A percentile compares a stretch with the other conserved stretches of the same genome.
These are phyloP conservation scores for Eleutherodactylus coqui DNA, from an alignment of 2,797 vertebrate genomes.

Conservation along the genomic window DNA sequence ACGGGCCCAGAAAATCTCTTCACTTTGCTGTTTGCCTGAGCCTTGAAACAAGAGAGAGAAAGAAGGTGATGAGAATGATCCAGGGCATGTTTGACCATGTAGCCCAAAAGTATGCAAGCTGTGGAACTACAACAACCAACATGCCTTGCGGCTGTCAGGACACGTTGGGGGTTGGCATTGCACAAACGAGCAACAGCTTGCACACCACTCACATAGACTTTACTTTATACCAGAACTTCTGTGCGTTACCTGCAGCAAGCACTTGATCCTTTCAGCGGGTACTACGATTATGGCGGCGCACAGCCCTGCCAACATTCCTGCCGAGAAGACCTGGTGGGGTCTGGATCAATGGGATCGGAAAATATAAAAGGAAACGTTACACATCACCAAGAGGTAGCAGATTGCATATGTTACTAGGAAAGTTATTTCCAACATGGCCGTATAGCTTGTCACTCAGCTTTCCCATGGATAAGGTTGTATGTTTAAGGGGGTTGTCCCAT, in stretches of 20 bases:
- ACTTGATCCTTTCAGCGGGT: constrained; percentile 82
- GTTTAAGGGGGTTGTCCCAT: too few species aligned
- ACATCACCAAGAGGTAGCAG: too few species aligned
- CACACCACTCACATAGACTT: not conserved
- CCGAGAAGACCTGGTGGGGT: constrained; percentile 73
- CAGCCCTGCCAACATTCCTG: constrained; percentile 79
- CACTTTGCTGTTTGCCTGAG: constrained; percentile 71
- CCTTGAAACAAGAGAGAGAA: constrained; percentile 65
- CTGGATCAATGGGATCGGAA: constrained; percentile 62
- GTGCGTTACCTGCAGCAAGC: constrained; percentile 77
- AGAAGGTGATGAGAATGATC: not conserved
- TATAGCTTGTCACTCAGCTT: not conserved
- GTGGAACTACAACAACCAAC: not conserved
- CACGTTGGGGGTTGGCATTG: not conserved
- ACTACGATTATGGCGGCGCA: constrained; percentile 78
- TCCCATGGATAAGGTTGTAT: too few species aligned
- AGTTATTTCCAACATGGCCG: not conserved
- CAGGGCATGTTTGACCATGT: not conserved
- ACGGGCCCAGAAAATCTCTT: constrained; percentile 73
- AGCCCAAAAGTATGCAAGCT: too few species aligned
- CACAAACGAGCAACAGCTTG: not conserved
- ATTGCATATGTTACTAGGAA: too few species aligned
- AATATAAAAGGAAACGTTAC: not conserved
- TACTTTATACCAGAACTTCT: not conserved
- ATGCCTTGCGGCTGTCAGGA: not conserved